Conservation (phyloP, 2,113 vertebrate genomes). For the Rafetus swinhoei region DNA sequence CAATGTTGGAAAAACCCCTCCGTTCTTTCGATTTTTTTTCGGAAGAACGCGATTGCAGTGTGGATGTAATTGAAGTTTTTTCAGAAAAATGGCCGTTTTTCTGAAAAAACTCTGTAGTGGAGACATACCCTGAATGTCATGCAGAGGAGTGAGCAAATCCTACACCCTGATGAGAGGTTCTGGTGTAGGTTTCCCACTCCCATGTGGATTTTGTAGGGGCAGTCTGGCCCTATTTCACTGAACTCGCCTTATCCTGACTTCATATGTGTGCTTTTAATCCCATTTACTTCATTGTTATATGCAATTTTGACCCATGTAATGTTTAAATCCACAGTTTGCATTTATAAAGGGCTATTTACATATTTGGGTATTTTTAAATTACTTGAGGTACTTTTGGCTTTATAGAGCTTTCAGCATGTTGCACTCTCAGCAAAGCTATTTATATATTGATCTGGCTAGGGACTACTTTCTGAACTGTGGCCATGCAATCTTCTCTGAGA, state of each 20-base stretch:
- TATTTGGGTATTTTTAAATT: slow-evolving; percentile 51
- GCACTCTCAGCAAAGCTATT: slow-evolving; percentile 49
- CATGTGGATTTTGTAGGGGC: background rate
- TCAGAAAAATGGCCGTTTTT: no score
- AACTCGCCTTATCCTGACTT: slow-evolving; percentile 16
- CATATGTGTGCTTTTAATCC: background rate
- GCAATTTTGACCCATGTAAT: background rate
- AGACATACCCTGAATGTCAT: background rate
- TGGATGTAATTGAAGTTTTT: no score
- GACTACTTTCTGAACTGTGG: slow-evolving; percentile 45
- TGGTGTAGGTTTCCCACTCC: background rate
- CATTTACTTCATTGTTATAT: slow-evolving; percentile 9
- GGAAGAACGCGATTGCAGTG: no score
- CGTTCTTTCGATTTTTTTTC: no score
- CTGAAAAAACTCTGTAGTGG: no score
- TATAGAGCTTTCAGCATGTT: slow-evolving; percentile 46
- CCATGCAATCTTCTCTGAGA: slow-evolving; percentile 52
- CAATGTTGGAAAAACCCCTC: no score
- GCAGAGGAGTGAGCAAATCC: background rate
- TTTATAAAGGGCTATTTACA: slow-evolving; percentile 23
- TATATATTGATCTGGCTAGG: slow-evolving; percentile 55
- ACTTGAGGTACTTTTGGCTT: background rate
- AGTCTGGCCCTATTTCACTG: background rate
- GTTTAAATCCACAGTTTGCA: slow-evolving; percentile 25
- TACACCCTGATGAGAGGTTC: slow-evolving; percentile 5